phyloP scores from a whole-genome alignment of 2,888 invertebrate species.

The Caenorhabditis sp. region DNA sequence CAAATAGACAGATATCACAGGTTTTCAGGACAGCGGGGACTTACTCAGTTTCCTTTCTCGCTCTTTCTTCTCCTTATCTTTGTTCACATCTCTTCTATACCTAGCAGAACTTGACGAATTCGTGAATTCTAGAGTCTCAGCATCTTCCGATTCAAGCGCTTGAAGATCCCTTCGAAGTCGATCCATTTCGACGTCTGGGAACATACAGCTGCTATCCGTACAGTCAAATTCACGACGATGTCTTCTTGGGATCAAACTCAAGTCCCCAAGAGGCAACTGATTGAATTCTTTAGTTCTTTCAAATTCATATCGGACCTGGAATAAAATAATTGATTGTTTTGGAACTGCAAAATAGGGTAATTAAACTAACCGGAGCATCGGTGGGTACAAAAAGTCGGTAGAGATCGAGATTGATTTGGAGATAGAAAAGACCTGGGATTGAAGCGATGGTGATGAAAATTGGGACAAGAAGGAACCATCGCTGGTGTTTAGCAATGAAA shows the following conservation, averaged over 20 bases:
- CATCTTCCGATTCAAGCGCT: slow-evolving; percentile 50
- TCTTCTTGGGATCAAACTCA: slow-evolving; percentile 57
- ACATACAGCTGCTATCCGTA: slow-evolving; percentile 33
- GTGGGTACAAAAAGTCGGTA: slow-evolving; percentile 81
- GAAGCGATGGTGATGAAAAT: slow-evolving; percentile 72
- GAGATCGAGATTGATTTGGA: slow-evolving; percentile 81
- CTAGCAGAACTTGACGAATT: slow-evolving; percentile 28
- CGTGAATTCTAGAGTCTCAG: slow-evolving; percentile 13
- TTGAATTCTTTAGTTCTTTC: slow-evolving; percentile 77
- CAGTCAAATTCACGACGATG: slow-evolving; percentile 54
- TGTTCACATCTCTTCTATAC: slow-evolving; percentile 48
- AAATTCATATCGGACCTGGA: slow-evolving; percentile 71
- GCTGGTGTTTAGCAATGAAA: slow-evolving; percentile 79
- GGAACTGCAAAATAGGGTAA: too few species aligned
- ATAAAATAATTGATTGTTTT: not conserved
- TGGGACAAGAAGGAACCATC: slow-evolving; percentile 67
- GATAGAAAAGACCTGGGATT: slow-evolving; percentile 77
- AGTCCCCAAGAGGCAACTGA: slow-evolving; percentile 73
- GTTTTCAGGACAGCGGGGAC: slow-evolving; percentile 1
- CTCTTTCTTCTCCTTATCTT: slow-evolving; percentile 52
- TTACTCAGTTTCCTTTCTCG: slow-evolving; percentile 46
- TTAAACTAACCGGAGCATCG: slow-evolving; percentile 79
- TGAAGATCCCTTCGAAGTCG: slow-evolving; percentile 60
- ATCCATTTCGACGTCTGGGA: slow-evolving; percentile 71
- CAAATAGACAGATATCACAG: not conserved